Percentiles rank a stretch among this genome's conserved stretches.
These are phyloP conservation scores for Hyla sarda DNA, from an alignment of 2,113 vertebrate genomes.

Conservation along the genomic window DNA sequence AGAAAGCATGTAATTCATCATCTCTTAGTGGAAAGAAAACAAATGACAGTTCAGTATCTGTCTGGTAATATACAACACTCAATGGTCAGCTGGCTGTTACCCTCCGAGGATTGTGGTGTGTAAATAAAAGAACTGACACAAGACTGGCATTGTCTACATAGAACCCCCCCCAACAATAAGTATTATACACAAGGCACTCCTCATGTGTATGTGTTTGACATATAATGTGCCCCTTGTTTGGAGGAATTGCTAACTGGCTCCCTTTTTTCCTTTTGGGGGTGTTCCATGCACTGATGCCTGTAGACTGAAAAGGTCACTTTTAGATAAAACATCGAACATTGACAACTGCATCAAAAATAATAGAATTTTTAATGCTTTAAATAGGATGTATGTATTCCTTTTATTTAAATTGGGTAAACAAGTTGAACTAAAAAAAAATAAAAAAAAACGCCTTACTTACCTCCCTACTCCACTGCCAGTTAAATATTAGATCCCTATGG, in stretches of 20 bases:
- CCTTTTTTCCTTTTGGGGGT: not conserved
- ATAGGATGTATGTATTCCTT: no score
- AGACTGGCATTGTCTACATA: not conserved
- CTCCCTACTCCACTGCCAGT: no score
- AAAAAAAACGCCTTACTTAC: no score
- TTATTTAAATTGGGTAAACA: no score
- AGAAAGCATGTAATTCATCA: not conserved
- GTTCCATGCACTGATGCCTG: not conserved
- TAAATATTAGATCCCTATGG: no score
- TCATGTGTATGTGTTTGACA: not conserved
- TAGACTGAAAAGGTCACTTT: not conserved
- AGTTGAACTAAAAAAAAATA: no score
- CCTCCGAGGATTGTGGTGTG: not conserved
- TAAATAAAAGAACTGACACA: not conserved
- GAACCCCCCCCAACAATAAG: not conserved
- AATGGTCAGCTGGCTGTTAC: not conserved
- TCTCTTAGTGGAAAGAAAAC: not conserved
- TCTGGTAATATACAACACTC: not conserved
- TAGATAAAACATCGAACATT: not conserved
- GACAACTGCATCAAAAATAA: not conserved
- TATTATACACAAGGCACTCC: not conserved
- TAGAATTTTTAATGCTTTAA: not conserved
- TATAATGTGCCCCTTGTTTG: not conserved
- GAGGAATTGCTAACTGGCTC: not conserved
- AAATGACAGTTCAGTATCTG: constrained; percentile 19